A percentile compares a stretch with the other conserved stretches of the same genome.
Conservation (phyloP, 2,113 vertebrate genomes). For the pig (Sus scrofa) region T2T-Sscrofa CM000825.6:52715001-52715500, state of each 20-base stretch:
- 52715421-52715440: neutral
- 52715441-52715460: neutral
- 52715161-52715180: neutral
- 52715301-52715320: neutral
- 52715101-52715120: neutral
- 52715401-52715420: neutral
- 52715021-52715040: neutral
- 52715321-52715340: neutral
- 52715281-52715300: neutral
- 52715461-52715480: neutral
- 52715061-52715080: neutral
- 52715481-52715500: too few relatives aligned
- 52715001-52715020: neutral
- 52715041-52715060: neutral
- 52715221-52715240: neutral
- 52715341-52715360: neutral
- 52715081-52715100: neutral
- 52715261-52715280: neutral
- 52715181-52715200: neutral
- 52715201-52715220: neutral
- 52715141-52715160: neutral
- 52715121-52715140: slow-evolving; percentile 12
- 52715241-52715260: neutral
- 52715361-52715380: neutral
- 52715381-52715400: neutral